Percentiles rank a stretch among this genome's conserved stretches.
phyloP scores from a whole-genome alignment of 1,140 invertebrate species.

The Dendroctonus valens region DNA sequence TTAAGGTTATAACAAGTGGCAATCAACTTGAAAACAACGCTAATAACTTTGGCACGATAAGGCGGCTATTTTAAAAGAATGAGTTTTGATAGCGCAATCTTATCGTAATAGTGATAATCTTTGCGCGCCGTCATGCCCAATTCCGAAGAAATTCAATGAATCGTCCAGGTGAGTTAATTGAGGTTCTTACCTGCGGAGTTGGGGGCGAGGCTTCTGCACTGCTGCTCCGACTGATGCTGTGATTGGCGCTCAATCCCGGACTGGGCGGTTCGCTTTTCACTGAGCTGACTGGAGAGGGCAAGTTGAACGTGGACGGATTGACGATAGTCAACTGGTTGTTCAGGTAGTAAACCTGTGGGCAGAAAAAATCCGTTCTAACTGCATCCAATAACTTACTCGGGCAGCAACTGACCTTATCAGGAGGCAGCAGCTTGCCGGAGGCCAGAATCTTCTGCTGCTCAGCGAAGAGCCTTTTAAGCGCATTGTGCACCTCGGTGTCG shows the following conservation, averaged over 20 bases:
- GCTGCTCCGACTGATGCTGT: slow-evolving; percentile 22
- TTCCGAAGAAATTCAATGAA: too few species aligned
- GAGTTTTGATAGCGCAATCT: too few species aligned
- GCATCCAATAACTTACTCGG: too few species aligned
- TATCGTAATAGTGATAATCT: too few species aligned
- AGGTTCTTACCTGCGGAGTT: slow-evolving; percentile 26
- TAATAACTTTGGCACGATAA: too few species aligned
- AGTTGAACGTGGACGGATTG: slow-evolving; percentile 46
- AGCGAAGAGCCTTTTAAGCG: slow-evolving; percentile 57
- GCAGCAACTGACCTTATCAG: slow-evolving; percentile 46
- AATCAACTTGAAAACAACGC: too few species aligned
- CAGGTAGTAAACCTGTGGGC: slow-evolving; percentile 42
- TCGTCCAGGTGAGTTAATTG: too few species aligned
- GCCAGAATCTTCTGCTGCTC: slow-evolving; percentile 64
- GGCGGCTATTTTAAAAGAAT: too few species aligned
- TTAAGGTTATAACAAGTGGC: too few species aligned
- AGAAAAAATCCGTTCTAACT: not conserved
- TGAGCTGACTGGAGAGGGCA: slow-evolving; percentile 30
- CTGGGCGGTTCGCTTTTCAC: slow-evolving; percentile 43
- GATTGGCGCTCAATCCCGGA: slow-evolving; percentile 32
- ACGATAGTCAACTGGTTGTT: slow-evolving; percentile 49
- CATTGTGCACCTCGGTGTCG: slow-evolving; percentile 52
- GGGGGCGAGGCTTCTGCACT: slow-evolving; percentile 28
- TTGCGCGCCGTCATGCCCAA: too few species aligned
- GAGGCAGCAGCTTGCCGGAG: slow-evolving; percentile 61